phyloP scores from a whole-genome alignment of 2,888 invertebrate species.

The Lasioglossum morio region DNA sequence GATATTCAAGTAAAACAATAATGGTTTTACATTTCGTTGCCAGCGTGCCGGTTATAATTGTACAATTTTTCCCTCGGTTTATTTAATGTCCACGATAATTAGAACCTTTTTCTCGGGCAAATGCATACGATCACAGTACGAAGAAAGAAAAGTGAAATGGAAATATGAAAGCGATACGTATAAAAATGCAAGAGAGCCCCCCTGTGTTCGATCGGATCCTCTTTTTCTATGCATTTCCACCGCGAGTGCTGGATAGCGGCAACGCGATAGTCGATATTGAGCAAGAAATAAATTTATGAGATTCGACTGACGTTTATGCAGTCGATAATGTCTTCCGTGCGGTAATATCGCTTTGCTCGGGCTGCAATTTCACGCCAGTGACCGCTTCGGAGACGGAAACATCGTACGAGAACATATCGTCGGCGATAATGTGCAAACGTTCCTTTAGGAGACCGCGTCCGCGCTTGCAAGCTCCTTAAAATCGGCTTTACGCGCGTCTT shows the following conservation, averaged over 20 bases:
- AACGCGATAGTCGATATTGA: not conserved
- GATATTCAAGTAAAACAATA: not conserved
- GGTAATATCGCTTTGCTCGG: conserved; percentile 41
- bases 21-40: not conserved
- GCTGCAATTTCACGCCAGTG: conserved; percentile 41
- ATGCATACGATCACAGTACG: not conserved
- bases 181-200: not conserved
- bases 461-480: conserved; percentile 41
- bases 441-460: conserved; percentile 14
- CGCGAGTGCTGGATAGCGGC: not conserved
- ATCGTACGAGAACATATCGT: conserved; percentile 32
- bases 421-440: conserved; percentile 24
- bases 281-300: conserved; percentile 51
- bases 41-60: not conserved
- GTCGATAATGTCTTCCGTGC: conserved; percentile 45
- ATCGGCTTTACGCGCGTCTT: conserved; percentile 20
- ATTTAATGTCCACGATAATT: not conserved
- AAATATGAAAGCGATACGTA: not conserved
- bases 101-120: not conserved
- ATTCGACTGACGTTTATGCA: conserved; percentile 42
- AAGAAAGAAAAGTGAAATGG: not conserved
- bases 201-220: not conserved
- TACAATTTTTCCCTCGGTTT: not conserved
- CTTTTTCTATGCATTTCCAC: conserved; percentile 7
- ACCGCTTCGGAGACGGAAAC: conserved; percentile 25